Base-by-base conservation (phyloP, 1,140 invertebrate genomes). In the Lordiphosa collinella region DNA sequence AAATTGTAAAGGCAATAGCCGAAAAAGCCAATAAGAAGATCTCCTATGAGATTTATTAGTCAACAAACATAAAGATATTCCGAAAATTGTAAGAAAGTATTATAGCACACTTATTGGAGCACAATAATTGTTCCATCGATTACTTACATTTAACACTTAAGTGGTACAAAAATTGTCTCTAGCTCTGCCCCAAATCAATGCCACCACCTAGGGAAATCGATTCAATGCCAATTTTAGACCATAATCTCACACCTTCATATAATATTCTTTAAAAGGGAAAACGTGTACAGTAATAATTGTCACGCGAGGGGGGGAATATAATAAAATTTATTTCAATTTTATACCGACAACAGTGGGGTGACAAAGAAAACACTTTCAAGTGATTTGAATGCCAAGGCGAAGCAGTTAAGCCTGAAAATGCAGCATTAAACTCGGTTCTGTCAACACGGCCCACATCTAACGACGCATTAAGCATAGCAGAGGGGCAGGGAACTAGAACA, bases 241-340 rank as follows among this genome's bases (percentile, higher is more conserved):
- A 29, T 8, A 38, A 25, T 29, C 25, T 8, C 25, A 25, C 7
- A 8, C 25, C 60, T 40, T 63, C 37, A 58, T 51, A 58, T 51
- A 67, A 58, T 67, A 67, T 67, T 53, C 56, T 54, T 69, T 74
- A 65, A 80, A 69, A 80, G 50, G 60, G 31, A 70, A 66, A 82
- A 29, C 60, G 59, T 60, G 60, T 82, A 60, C 59, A 34, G 35
- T 34, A 50, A 51, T 51, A 59, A 76, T 58, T 71, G 76, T 55
- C 71, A 80, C 47, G 55, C 57, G 41, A 66, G 31, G 25, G 40
- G 11, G 32, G 41, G 11, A 29, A 43, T 31, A 51, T 54, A 69
- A 53, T 58, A 52, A 61, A 69, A 74, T 73, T 59, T 64, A 71
- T 64, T 64, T 61, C 49, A 58, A 72, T 78, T 79, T 59, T 54